Conservation (phyloP, 2,113 vertebrate species). For the Poecilia latipinna region DNA sequence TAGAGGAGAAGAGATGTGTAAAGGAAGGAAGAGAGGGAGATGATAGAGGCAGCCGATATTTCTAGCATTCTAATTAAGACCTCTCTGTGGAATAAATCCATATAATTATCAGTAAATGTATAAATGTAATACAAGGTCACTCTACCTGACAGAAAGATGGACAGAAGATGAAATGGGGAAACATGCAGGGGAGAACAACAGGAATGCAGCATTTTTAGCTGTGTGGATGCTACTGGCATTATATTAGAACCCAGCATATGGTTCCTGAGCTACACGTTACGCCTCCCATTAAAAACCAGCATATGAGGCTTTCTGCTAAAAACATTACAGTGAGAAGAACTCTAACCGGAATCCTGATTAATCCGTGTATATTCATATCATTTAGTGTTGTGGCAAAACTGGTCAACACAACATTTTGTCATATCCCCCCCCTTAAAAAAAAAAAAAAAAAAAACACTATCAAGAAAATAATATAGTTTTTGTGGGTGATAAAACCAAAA, state of each 20-base stretch:
- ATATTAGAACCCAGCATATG: neutral
- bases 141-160: constrained; percentile 69
- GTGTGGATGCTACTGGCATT: constrained; percentile 9
- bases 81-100: constrained; percentile 99
- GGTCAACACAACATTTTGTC: no score
- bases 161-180: constrained; percentile 31
- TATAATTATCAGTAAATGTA: constrained; percentile 99
- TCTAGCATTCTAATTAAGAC: constrained; percentile 99
- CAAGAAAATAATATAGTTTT: no score
- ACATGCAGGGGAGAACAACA: constrained; percentile 33
- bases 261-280: neutral
- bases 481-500: no score
- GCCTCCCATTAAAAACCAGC: no score
- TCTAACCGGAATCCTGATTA: no score
- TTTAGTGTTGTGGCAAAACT: no score
- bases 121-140: constrained; percentile 99
- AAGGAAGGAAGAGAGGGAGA: constrained; percentile 69
- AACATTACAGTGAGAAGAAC: no score
- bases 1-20: constrained; percentile 13
- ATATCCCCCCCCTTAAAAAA: no score
- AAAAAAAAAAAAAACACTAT: no score
- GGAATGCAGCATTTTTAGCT: constrained; percentile 12
- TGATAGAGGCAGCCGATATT: constrained; percentile 99
- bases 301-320: no score
- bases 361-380: no score